phyloP scores from a whole-genome alignment of 2,113 vertebrate genomes.

The Leucosticte australis region DNA sequence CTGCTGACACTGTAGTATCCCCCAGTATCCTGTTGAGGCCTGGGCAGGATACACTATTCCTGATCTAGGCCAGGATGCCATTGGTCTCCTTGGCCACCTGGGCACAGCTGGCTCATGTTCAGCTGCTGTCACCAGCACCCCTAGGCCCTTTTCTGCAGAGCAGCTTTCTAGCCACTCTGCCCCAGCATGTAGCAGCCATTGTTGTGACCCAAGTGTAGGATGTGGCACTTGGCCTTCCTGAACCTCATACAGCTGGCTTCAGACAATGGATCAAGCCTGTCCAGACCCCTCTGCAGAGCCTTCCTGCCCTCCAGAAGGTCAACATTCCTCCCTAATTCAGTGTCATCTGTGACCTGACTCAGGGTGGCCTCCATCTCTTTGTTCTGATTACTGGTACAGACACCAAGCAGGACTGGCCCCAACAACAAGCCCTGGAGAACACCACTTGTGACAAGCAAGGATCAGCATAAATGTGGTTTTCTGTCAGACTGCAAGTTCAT shows the following conservation, averaged over 20 bases:
- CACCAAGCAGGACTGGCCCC: background rate
- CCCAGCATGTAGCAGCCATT: background rate
- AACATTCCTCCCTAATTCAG: background rate
- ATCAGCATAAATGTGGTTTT: background rate
- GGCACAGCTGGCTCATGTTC: background rate
- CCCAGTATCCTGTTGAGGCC: background rate
- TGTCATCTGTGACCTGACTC: background rate
- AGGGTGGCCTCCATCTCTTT: background rate
- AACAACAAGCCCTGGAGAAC: background rate
- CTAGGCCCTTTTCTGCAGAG: background rate
- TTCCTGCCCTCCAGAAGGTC: background rate
- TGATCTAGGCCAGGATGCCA: background rate
- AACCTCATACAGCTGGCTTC: background rate
- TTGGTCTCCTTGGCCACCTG: background rate
- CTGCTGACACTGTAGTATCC: background rate
- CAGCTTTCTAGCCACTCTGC: background rate
- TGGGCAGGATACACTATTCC: background rate
- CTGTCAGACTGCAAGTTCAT: background rate
- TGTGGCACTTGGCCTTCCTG: background rate
- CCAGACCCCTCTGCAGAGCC: background rate
- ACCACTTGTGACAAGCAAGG: background rate
- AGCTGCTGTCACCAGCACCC: background rate
- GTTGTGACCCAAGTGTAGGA: background rate
- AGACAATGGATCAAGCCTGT: background rate
- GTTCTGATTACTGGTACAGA: background rate